Evolutionary conservation across 2,888 invertebrate species (phyloP), one percentile per base, ranked within the genome.

Genomic region (Eupithecia pulchellata): DNA sequence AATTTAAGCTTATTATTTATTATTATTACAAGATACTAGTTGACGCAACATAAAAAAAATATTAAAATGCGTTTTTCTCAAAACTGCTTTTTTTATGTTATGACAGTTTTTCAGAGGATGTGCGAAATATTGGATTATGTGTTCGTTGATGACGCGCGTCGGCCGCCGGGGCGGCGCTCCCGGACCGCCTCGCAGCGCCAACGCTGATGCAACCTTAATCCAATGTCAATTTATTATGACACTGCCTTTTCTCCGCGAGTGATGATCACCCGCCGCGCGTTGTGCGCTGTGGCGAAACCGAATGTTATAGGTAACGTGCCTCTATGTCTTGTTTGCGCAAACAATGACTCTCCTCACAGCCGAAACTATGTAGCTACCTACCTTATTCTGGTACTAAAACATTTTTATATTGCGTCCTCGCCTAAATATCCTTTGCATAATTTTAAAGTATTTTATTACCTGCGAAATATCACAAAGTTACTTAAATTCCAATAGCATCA

Each of bases 171-270:
- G 75, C 68, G 68, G 65, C 29, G 52, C 57, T 27, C 27, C 57
- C 57, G 75, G 76, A 68, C 60, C 84, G 84, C 80, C 75, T 36
- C 25, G 60, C 68, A 64, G 47, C 61, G 65, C 69, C 81, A 83
- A 81, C 81, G 82, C 81, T 88, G 88, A 88, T 86, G 90, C 86
- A 90, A 90, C 78, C 73, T 84, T 84, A 82, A 87, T 85, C 84
- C 90, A 89, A 89, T 89, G 87, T 87, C 88, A 87, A 77, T 82
- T 83, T 84, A 80, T 85, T 85, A 87, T 85, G 89, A 89, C 86
- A 88, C 77, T 81, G 79, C 78, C 78, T 84, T 84, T 83, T 83
- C 82, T 80, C 82, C 75, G 66, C 74, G 72, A 73, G 69, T 76
- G 76, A 78, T 70, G 80, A 80, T 75, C 73, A 67, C 64, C 63